These are phyloP conservation scores for Omphaloscelis lunosa DNA, from an alignment of 2,888 invertebrate species.

Conservation along the genomic window DNA sequence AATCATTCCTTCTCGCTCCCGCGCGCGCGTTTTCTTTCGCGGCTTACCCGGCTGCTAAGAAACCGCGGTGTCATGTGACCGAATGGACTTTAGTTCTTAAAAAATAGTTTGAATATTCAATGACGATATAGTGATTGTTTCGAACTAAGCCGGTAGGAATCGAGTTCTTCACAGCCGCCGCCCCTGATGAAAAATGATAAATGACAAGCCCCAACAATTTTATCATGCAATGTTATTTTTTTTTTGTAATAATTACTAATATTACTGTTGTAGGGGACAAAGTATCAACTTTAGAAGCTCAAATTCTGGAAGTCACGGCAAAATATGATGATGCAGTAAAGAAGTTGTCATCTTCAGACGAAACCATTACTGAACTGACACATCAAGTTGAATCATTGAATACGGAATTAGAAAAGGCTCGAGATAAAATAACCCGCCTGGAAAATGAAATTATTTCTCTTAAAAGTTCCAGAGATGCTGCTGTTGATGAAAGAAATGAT, in stretches of 20 bases:
- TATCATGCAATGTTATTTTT: background rate
- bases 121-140: too few species aligned
- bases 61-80: too few species aligned
- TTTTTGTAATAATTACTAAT: background rate
- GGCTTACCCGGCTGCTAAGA: too few species aligned
- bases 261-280: slow-evolving; percentile 88
- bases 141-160: too few species aligned
- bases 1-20: too few species aligned
- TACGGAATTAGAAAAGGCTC: slow-evolving; percentile 92
- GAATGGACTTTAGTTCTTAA: too few species aligned
- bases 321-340: slow-evolving; percentile 92
- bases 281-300: slow-evolving; percentile 88
- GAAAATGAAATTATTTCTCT: slow-evolving; percentile 93
- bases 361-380: slow-evolving; percentile 92
- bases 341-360: slow-evolving; percentile 91
- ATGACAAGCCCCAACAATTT: background rate
- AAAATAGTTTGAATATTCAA: too few species aligned
- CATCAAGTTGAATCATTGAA: slow-evolving; percentile 92
- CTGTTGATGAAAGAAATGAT: slow-evolving; percentile 94
- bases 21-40: too few species aligned
- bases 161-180: too few species aligned
- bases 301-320: slow-evolving; percentile 90
- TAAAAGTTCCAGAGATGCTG: slow-evolving; percentile 93
- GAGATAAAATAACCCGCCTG: slow-evolving; percentile 91
- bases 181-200: too few species aligned